These are phyloP conservation scores for Camptogramma bilineatum DNA, from an alignment of 2,888 invertebrate species.

Conservation along the genomic window DNA sequence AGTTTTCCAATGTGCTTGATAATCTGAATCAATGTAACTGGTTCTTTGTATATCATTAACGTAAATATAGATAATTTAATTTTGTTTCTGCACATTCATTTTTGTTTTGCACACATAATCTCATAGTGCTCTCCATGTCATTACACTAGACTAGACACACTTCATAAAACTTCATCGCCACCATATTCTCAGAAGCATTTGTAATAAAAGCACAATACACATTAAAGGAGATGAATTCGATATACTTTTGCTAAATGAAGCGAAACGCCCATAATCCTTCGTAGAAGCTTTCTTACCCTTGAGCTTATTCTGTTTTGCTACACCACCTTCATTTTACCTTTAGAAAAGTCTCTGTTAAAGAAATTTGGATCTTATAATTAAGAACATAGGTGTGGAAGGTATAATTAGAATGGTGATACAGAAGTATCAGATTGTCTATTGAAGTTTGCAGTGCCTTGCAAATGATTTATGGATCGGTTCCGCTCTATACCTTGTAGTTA, in stretches of 20 bases:
- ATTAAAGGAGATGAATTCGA: slow-evolving; percentile 77
- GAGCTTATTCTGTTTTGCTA: slow-evolving; percentile 61
- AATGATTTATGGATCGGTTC: slow-evolving; percentile 72
- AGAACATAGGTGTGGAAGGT: slow-evolving; percentile 12
- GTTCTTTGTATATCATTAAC: no score
- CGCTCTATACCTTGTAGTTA: slow-evolving; percentile 44
- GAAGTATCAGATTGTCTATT: slow-evolving; percentile 67
- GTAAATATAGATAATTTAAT: no score
- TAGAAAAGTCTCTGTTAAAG: slow-evolving; percentile 3
- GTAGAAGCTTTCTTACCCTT: slow-evolving; percentile 57
- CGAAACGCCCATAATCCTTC: slow-evolving; percentile 68
- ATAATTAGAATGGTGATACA: slow-evolving; percentile 40
- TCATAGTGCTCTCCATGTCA: neutral
- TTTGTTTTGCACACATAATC: neutral
- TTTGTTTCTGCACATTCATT: no score
- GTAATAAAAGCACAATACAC: slow-evolving; percentile 69
- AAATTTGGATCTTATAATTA: slow-evolving; percentile 48
- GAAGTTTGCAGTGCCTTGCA: slow-evolving; percentile 64
- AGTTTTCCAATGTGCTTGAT: no score
- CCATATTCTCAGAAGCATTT: slow-evolving; percentile 53
- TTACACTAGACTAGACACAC: slow-evolving; percentile 13
- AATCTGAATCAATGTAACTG: no score
- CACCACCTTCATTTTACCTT: slow-evolving; percentile 44
- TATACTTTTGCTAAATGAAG: slow-evolving; percentile 84
- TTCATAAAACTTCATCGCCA: slow-evolving; percentile 14